Base-by-base conservation (phyloP, 2,113 vertebrate species). In the Lophochroa leadbeateri region DNA sequence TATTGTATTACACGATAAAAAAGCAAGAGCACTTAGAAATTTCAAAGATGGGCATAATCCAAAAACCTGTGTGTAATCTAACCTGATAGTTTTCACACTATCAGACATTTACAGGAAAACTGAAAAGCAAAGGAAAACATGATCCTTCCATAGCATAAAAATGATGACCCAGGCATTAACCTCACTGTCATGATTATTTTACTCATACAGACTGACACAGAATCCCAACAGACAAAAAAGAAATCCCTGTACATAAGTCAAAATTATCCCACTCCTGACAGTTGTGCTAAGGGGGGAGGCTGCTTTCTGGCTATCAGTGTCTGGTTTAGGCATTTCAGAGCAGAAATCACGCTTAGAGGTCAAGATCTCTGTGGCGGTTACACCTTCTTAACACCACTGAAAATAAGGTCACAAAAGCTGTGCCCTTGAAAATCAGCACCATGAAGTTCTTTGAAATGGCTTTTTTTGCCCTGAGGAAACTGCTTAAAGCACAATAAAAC, bases 351-450 rank as follows among this genome's bases (percentile, higher is more conserved):
- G 35, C 0, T 0, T 0, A 41, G 69, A 64, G 15, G n/a, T 75
- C 47, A 46, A 69, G 67, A 88, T 64, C 78, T 87, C 47, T 2
- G 0, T 5, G 11, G n/a, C 0, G 0, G 57, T 65, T 61, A 28
- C 19, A 41, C 7, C 0, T 64, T 39, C 72, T 64, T 57, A 63
- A 41, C 2, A 1, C 24, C 33, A 5, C 52, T 8, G 27, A 72
- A 88, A 95, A 79, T 10, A 72, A 76, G 61, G 81, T 71, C 69
- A 76, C 19, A 69, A 77, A 80, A 76, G 63, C 13, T 65, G 29
- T 12, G 3, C 23, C 47, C 27, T 79, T 43, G 61, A 79, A 89
- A 92, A 68, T 25, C 52, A 64, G 60, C 33, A 35, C 65, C 47
- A 9, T 21, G 17, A 14, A 68, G 24, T n/a, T 13, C 61, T 84